A percentile compares a stretch with the other conserved stretches of the same genome.
Evolutionary conservation across 2,888 invertebrate species (phyloP).

Genomic region (Cylindroiulus punctatus): DNA sequence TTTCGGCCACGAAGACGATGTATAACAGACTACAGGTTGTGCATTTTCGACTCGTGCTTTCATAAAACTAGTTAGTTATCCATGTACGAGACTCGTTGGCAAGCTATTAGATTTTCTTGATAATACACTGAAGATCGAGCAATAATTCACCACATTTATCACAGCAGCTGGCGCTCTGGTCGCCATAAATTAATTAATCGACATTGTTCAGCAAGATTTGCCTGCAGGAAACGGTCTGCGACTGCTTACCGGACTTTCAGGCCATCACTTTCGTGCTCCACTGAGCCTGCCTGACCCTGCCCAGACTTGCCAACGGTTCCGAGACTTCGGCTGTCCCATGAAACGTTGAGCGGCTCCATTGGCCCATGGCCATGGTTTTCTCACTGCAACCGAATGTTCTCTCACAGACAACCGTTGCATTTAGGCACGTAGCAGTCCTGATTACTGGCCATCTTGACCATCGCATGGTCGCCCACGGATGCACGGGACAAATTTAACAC

Average conservation of each 20-base stretch:
- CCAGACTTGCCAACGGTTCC: not conserved
- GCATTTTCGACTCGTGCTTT: conserved; percentile 23
- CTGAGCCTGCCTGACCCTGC: conserved; percentile 12
- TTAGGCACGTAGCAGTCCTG: conserved; percentile 33
- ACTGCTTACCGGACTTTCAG: conserved; percentile 24
- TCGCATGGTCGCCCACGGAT: not conserved
- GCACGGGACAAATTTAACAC: conserved; percentile 17
- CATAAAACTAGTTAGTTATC: conserved; percentile 9
- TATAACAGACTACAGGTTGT: conserved; percentile 10
- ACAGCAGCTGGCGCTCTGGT: conserved; percentile 51
- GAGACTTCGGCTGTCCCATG: not conserved
- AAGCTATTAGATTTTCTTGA: conserved; percentile 42
- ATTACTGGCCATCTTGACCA: conserved; percentile 39
- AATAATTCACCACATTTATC: conserved; percentile 51
- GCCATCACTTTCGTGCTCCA: not conserved
- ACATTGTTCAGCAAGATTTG: conserved; percentile 49
- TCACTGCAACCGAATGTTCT: not conserved
- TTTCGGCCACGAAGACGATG: conserved; percentile 8
- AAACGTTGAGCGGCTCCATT: not conserved
- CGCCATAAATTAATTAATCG: conserved; percentile 51
- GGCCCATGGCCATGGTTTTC: not conserved
- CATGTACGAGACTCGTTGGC: conserved; percentile 31
- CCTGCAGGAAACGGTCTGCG: conserved; percentile 5
- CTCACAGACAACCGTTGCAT: not conserved
- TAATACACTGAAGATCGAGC: conserved; percentile 42